Conservation (phyloP, 1,140 invertebrate genomes). For the Zaprionus kolodkinae region DNA sequence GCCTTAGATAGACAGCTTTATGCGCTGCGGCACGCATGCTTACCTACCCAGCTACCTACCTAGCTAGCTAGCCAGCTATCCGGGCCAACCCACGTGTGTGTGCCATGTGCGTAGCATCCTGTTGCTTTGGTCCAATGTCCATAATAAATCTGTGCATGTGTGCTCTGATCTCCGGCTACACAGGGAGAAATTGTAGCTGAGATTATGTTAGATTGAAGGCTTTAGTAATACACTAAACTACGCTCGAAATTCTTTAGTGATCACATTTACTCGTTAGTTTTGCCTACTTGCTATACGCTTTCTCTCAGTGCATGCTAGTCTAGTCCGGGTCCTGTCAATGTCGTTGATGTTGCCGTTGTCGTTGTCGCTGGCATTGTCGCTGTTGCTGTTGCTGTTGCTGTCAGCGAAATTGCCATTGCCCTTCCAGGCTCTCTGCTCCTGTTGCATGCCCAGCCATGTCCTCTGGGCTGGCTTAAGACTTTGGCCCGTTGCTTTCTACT, state of each 20-base stretch:
- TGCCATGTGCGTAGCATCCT: slow-evolving; percentile 52
- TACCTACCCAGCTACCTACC: slow-evolving; percentile 9
- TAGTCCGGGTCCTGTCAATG: slow-evolving; percentile 33
- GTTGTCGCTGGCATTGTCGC: slow-evolving; percentile 39
- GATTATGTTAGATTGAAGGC: too few relatives aligned
- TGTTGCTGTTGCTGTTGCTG: slow-evolving; percentile 16
- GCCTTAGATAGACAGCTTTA: slow-evolving; percentile 55
- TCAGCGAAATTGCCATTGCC: slow-evolving; percentile 11
- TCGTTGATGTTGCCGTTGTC: slow-evolving; percentile 35
- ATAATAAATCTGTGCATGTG: slow-evolving; percentile 48
- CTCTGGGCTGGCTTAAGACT: slow-evolving; percentile 11
- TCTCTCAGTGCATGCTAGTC: slow-evolving; percentile 11
- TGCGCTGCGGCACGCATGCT: slow-evolving; percentile 35
- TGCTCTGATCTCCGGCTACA: slow-evolving; percentile 39
- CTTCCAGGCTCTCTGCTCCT: slow-evolving; percentile 15
- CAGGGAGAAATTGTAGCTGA: slow-evolving; percentile 9
- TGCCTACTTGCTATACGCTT: neutral
- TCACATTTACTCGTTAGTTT: neutral
- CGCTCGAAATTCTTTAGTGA: neutral
- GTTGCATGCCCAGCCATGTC: slow-evolving; percentile 60
- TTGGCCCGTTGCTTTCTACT: slow-evolving; percentile 42
- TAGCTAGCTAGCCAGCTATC: too few relatives aligned
- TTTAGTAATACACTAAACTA: neutral
- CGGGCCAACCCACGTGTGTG: slow-evolving; percentile 26
- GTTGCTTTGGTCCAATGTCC: slow-evolving; percentile 56